Evolutionary conservation across 2,113 vertebrate species (phyloP).

Genomic region (Ailurus styani): DNA sequence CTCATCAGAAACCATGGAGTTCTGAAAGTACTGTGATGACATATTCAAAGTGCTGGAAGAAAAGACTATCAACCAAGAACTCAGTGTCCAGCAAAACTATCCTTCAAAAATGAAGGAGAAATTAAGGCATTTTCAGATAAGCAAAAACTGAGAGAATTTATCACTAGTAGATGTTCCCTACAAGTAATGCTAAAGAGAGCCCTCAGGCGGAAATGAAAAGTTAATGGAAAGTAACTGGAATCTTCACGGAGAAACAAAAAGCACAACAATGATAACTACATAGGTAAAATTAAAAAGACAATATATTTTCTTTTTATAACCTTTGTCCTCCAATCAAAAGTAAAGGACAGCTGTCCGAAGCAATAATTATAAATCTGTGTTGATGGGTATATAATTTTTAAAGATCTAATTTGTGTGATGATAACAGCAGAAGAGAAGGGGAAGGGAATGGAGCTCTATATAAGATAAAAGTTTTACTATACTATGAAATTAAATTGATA

Average conservation of each 20-base stretch:
- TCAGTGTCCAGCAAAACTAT: neutral
- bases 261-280: neutral
- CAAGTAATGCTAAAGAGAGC: neutral
- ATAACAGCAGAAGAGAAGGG: neutral
- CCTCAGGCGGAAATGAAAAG: neutral
- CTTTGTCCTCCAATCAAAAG: neutral
- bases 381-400: neutral
- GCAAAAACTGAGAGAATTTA: neutral
- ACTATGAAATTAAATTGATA: neutral
- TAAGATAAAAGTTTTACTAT: neutral
- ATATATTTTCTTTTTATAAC: neutral
- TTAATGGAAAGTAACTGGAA: neutral
- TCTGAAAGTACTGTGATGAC: neutral
- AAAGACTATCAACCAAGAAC: neutral
- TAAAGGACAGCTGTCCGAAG: neutral
- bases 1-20: neutral
- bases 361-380: neutral
- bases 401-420: neutral
- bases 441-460: neutral
- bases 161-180: neutral
- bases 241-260: neutral
- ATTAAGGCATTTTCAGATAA: neutral
- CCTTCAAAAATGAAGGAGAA: neutral
- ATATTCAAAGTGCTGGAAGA: neutral
- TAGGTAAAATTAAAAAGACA: neutral